A percentile compares a stretch with the other conserved stretches of the same genome.
These are phyloP conservation scores for Lasioglossum oenotherae DNA, from an alignment of 2,888 invertebrate species.

Conservation along the genomic window DNA sequence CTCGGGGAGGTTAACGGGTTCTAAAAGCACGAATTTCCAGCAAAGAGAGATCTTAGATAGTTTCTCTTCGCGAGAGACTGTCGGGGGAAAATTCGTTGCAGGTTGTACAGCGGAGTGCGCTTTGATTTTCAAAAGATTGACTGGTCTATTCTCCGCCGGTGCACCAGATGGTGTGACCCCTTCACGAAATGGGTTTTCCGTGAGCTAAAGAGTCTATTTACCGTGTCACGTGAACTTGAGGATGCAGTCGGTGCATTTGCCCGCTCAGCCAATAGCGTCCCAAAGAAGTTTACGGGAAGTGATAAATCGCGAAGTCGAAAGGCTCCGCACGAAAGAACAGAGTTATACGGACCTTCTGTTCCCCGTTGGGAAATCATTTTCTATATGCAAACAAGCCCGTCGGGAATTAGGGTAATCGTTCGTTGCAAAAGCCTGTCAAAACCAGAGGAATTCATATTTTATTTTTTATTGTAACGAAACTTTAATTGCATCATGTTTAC, in stretches of 20 bases:
- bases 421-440: neutral
- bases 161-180: constrained; percentile 31
- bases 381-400: neutral
- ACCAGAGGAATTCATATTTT: neutral
- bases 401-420: neutral
- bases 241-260: constrained; percentile 21
- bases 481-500: no score
- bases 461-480: neutral
- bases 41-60: constrained; percentile 7
- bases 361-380: neutral
- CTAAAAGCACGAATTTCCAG: constrained; percentile 8
- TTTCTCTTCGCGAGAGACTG: neutral
- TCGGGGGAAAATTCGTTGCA: constrained; percentile 9
- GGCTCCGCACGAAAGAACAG: neutral
- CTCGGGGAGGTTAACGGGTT: neutral
- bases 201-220: constrained; percentile 28
- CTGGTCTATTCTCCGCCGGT: constrained; percentile 20
- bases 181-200: constrained; percentile 27
- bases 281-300: constrained; percentile 17
- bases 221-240: constrained; percentile 37
- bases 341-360: neutral
- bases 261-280: constrained; percentile 21
- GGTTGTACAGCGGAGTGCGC: constrained; percentile 14
- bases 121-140: constrained; percentile 34
- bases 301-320: constrained; percentile 25